A percentile compares a stretch with the other conserved stretches of the same genome.
Evolutionary conservation across 1,140 invertebrate genomes (phyloP).

Genomic region (Riptortus pedestris): DNA sequence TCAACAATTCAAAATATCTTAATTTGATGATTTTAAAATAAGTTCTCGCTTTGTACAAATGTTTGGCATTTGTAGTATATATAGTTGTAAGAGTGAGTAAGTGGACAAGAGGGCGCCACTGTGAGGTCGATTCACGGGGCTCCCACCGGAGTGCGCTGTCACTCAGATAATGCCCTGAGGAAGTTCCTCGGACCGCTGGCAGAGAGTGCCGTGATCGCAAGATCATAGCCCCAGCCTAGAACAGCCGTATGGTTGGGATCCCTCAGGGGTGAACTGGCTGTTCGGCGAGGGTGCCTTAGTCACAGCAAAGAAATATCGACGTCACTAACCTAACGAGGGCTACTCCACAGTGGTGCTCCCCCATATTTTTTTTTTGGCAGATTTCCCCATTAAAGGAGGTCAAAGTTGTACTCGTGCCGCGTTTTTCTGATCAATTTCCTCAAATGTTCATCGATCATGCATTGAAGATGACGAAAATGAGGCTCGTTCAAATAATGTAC

Average conservation of each 20-base stretch:
- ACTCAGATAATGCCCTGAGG: slow-evolving; percentile 20
- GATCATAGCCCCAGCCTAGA: background rate
- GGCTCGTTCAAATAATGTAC: too few species aligned
- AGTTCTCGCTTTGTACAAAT: too few species aligned
- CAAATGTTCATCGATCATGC: too few species aligned
- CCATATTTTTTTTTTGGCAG: background rate
- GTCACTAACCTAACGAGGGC: slow-evolving; percentile 20
- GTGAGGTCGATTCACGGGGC: slow-evolving; percentile 15
- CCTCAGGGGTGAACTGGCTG: background rate
- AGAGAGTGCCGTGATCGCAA: slow-evolving; percentile 22
- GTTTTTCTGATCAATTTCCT: too few species aligned
- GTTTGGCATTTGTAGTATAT: too few species aligned
- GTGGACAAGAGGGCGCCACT: background rate
- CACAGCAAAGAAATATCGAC: slow-evolving; percentile 20
- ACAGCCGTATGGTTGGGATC: background rate
- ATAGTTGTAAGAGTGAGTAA: too few species aligned
- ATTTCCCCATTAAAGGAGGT: too few species aligned
- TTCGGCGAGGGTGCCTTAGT: slow-evolving; percentile 10
- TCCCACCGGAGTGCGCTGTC: slow-evolving; percentile 20
- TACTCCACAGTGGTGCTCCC: slow-evolving; percentile 5
- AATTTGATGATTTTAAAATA: too few species aligned
- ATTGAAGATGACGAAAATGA: too few species aligned
- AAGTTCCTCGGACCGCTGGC: slow-evolving; percentile 24
- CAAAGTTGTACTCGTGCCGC: too few species aligned
- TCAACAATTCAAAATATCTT: too few species aligned